Evolutionary conservation across 2,797 vertebrate species (phyloP).

Genomic region (Ctenopoma multispine): DNA sequence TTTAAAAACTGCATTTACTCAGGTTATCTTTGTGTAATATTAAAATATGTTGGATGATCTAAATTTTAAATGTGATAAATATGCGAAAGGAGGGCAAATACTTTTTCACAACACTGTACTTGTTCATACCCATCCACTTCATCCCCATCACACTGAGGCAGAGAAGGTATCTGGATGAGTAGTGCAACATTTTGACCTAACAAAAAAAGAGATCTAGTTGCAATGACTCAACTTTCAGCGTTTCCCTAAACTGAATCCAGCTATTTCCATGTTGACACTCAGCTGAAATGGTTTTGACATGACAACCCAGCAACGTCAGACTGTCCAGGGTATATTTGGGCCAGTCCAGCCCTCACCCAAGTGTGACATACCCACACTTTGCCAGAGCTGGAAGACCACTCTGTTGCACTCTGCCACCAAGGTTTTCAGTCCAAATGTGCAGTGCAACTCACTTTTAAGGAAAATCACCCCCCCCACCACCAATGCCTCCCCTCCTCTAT

Average conservation of each 20-base stretch:
- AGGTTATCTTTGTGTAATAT: too few relatives aligned
- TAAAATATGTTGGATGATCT: too few relatives aligned
- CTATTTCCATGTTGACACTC: conserved; percentile 34
- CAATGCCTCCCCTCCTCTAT: conserved; percentile 17
- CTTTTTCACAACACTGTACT: too few relatives aligned
- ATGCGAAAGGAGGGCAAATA: too few relatives aligned
- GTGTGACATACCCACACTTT: conserved; percentile 67
- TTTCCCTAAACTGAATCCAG: conserved; percentile 7
- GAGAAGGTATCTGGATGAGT: too few relatives aligned
- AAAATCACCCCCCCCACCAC: conserved; percentile 65
- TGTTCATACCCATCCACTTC: too few relatives aligned
- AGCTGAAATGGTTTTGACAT: conserved; percentile 48
- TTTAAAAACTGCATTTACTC: too few relatives aligned
- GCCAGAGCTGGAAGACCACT: conserved; percentile 70
- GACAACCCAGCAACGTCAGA: conserved; percentile 45
- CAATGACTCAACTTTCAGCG: too few relatives aligned
- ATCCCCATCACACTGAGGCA: too few relatives aligned
- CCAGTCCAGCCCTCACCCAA: conserved; percentile 59
- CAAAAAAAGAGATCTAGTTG: too few relatives aligned
- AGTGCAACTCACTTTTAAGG: conserved; percentile 55
- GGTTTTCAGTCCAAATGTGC: conserved; percentile 47
- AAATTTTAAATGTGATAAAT: too few relatives aligned
- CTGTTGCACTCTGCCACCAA: conserved; percentile 46
- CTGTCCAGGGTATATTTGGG: conserved; percentile 74
- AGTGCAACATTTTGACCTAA: too few relatives aligned